These are phyloP conservation scores for Spodoptera exigua DNA, from an alignment of 2,888 invertebrate species.

Conservation along the genomic window DNA sequence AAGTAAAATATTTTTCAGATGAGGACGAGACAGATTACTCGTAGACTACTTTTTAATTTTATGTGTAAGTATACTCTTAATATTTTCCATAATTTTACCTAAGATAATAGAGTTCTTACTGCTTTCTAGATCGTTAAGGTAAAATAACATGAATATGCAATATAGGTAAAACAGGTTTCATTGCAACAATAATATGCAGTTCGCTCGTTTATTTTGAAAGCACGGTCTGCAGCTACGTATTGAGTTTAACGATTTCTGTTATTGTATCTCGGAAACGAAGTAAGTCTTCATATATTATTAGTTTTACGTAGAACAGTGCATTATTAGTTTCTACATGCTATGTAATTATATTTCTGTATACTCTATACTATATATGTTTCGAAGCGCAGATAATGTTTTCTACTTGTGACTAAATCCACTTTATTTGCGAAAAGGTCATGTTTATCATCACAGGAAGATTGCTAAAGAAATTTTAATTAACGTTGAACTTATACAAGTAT, in stretches of 20 bases:
- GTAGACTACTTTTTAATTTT: not conserved
- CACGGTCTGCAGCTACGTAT: conserved; percentile 18
- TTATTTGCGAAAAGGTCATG: conserved; percentile 1
- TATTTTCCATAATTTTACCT: too few species aligned
- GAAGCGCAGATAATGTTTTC: not conserved
- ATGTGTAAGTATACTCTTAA: conserved; percentile 28
- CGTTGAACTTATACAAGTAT: not conserved
- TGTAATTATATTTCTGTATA: too few species aligned
- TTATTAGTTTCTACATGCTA: too few species aligned
- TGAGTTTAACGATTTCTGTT: conserved; percentile 27
- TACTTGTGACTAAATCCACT: not conserved
- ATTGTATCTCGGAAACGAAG: conserved; percentile 4
- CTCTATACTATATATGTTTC: too few species aligned
- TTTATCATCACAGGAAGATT: not conserved
- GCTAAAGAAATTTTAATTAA: not conserved
- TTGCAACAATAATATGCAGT: conserved; percentile 17
- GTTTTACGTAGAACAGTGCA: too few species aligned
- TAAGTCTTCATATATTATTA: conserved; percentile 1
- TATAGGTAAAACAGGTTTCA: conserved; percentile 9
- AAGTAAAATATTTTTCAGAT: conserved; percentile 41
- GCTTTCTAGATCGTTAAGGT: not conserved
- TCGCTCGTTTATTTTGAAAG: conserved; percentile 21
- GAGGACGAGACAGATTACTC: conserved; percentile 22
- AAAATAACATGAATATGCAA: conserved; percentile 7
- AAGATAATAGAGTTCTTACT: not conserved